phyloP scores from a whole-genome alignment of 2,113 vertebrate species.

The Lethenteron reissneri region DNA sequence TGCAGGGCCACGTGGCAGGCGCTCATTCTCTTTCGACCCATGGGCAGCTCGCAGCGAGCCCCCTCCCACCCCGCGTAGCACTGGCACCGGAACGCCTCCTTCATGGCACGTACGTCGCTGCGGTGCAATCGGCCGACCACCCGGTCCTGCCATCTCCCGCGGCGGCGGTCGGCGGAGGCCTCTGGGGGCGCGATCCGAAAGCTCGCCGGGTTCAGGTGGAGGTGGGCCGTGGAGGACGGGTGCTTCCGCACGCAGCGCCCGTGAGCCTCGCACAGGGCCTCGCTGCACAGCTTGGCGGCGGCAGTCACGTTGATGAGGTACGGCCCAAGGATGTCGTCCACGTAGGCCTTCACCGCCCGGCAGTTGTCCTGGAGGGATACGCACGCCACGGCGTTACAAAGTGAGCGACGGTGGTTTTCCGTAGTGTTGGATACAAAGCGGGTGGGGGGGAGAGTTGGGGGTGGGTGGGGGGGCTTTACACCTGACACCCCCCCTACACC shows the following conservation, averaged over 20 bases:
- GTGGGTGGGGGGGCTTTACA: too few species aligned
- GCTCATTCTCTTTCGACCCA: too few species aligned
- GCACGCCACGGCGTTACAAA: too few species aligned
- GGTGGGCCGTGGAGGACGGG: conserved; percentile 26
- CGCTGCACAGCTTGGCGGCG: conserved; percentile 58
- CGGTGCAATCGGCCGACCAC: conserved; percentile 27
- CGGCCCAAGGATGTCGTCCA: conserved; percentile 40
- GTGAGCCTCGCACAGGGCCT: conserved; percentile 49
- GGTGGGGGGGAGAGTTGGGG: too few species aligned
- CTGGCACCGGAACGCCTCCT: conserved; percentile 49
- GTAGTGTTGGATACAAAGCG: too few species aligned
- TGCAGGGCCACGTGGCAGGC: too few species aligned
- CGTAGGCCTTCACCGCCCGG: conserved; percentile 35
- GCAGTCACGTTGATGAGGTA: conserved; percentile 61
- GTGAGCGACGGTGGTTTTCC: too few species aligned
- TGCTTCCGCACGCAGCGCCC: conserved; percentile 49
- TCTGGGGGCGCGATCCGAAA: conserved; percentile 25
- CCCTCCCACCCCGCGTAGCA: conserved; percentile 64
- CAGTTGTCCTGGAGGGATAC: conserved; percentile 35
- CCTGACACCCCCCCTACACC: too few species aligned
- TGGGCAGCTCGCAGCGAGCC: conserved; percentile 42
- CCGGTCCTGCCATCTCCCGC: conserved; percentile 15
- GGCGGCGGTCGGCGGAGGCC: too few species aligned
- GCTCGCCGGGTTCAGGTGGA: conserved; percentile 39
- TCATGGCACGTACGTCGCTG: conserved; percentile 34